phyloP scores from a whole-genome alignment of 2,888 invertebrate species.

The Drosophila vallismaia region DNA sequence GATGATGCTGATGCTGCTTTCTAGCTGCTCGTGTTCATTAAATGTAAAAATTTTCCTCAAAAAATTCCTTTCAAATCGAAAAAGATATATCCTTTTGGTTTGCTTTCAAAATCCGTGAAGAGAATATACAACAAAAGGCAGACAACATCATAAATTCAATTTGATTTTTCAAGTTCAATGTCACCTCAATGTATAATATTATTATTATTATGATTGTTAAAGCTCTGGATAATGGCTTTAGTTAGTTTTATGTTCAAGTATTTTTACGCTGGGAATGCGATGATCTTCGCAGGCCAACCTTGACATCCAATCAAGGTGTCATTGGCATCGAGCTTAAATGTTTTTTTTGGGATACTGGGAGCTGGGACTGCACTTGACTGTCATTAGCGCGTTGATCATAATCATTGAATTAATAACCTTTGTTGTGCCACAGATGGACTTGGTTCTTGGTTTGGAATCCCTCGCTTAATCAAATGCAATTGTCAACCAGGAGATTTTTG shows the following conservation, averaged over 20 bases:
- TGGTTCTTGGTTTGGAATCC: constrained; percentile 7
- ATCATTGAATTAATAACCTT: constrained; percentile 77
- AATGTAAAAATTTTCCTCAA: too few relatives aligned
- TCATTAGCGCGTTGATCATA: constrained; percentile 76
- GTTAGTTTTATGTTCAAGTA: constrained; percentile 35
- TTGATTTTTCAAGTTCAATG: constrained; percentile 68
- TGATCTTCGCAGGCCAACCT: constrained; percentile 63
- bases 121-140: neutral
- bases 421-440: constrained; percentile 42
- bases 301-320: constrained; percentile 81
- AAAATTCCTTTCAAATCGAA: too few relatives aligned
- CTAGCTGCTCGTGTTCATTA: neutral
- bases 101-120: too few relatives aligned
- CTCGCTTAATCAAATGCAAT: constrained; percentile 49
- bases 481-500: constrained; percentile 23
- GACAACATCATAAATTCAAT: constrained; percentile 15
- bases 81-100: too few relatives aligned
- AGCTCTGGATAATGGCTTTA: constrained; percentile 40
- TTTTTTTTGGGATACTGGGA: constrained; percentile 11
- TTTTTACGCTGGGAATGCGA: constrained; percentile 30
- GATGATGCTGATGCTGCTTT: constrained; percentile 28
- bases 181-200: constrained; percentile 49
- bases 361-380: constrained; percentile 63
- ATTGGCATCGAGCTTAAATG: constrained; percentile 50
- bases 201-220: constrained; percentile 32